Evolutionary conservation across 1,140 invertebrate genomes (phyloP), one percentile per base, ranked within the genome.

Genomic region (Zophobas atratus): DNA sequence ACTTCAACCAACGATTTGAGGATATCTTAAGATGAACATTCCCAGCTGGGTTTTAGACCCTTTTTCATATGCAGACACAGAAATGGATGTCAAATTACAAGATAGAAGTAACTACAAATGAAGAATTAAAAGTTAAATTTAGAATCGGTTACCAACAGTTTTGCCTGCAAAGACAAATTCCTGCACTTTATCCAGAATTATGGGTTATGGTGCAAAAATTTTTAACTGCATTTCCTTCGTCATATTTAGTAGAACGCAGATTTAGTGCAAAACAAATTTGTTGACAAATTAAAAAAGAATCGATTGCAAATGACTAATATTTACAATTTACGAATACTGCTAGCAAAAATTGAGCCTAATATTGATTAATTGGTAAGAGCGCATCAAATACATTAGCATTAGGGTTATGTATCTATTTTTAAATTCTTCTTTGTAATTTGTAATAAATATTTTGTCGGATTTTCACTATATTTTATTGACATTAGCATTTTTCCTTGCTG

Each of bases 1-100:
- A 85, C 70, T 84, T 82, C 72, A 83, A 35, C 20, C 60, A 85
- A 80, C 77, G 70, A 70, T 43, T 41, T 5, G 79, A 82, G 51
- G 80, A 84, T 67, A 81, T 83, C 81, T 81, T 83, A 70, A 80
- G 81, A 56, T 60, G 49, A 53, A 53, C 20, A 8, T 8, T 6
- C 55, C 55, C 4, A 35, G 33, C 6, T 73, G 60, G 41, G 41
- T 73, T 6, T 51, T 75, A 32, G 41, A 49, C 2, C 32, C 41
- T 70, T 76, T 71, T 39, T n/a, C 60, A 48, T 32, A 38, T 34
- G 41, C 20, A 34, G 8, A 72, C 4, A 72, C 41, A 72, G 41
- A 4, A 55, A 41, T 70, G 4, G 41, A 4, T 2, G 5, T 46
- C 79, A 39, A 35, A 76, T 53, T 77, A 78, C 36, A 20, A 79